A percentile compares a stretch with the other conserved stretches of the same genome.
Evolutionary conservation across 2,113 vertebrate genomes (phyloP).

Genomic region (Willisornis vidua): DNA sequence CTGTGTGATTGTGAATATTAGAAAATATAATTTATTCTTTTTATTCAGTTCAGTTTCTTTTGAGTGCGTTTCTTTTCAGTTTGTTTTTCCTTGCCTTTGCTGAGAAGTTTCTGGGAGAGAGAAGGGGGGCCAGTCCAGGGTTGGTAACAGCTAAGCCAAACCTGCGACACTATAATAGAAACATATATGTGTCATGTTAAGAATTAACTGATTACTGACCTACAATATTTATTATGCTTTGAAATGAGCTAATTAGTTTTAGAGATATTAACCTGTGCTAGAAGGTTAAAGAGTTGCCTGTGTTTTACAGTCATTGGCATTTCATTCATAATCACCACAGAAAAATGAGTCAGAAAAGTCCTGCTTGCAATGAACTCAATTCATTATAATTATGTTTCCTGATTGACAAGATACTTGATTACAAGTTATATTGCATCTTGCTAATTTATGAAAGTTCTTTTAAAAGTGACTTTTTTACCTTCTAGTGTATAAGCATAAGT

Average conservation of each 20-base stretch:
- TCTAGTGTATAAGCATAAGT: neutral
- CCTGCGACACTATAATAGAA: neutral
- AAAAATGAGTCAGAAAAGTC: neutral
- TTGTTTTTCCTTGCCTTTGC: no score
- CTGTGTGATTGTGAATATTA: no score
- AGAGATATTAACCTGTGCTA: neutral
- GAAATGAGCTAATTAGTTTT: neutral
- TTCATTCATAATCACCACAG: neutral
- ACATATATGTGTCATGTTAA: neutral
- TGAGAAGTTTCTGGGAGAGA: no score
- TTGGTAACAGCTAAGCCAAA: no score
- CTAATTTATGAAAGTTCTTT: neutral
- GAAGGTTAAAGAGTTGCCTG: neutral
- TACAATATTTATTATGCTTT: neutral
- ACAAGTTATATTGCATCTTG: neutral
- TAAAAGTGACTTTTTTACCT: neutral
- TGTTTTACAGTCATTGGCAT: neutral
- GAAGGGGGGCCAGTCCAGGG: no score
- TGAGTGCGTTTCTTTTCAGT: no score
- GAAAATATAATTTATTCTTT: no score
- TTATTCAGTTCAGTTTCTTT: no score
- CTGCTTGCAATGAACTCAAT: neutral
- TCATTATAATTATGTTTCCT: conserved; percentile 27
- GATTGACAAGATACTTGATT: conserved; percentile 8
- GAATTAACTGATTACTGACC: neutral